Evolutionary conservation across 2,113 vertebrate species (phyloP).

Genomic region (Spermophilus dauricus): DNA sequence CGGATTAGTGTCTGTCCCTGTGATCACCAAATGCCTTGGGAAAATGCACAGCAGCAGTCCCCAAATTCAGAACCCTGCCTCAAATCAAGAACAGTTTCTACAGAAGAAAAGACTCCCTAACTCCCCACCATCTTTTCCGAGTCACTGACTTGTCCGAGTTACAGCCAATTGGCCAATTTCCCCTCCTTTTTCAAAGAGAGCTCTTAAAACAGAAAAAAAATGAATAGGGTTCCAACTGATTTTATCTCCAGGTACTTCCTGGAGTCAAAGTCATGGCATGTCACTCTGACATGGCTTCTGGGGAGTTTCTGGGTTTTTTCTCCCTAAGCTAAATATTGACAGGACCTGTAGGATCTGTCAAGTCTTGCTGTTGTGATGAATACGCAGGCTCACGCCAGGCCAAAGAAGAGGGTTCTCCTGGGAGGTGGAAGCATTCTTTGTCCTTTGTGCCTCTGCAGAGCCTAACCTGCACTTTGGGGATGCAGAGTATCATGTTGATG

Average conservation of each 20-base stretch:
- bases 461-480: constrained; percentile 91
- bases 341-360: not conserved
- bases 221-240: not conserved
- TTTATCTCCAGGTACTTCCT: not conserved
- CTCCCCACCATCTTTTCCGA: not conserved
- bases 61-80: not conserved
- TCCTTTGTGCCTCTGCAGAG: constrained; percentile 83
- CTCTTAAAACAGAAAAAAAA: constrained; percentile 32
- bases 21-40: not conserved
- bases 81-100: not conserved
- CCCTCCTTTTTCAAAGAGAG: not conserved
- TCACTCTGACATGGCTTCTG: not conserved
- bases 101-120: not conserved
- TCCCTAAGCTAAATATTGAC: not conserved
- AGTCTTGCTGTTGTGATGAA: not conserved
- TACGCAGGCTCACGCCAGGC: not conserved
- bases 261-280: not conserved
- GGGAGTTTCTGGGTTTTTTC: not conserved
- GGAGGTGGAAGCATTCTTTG: not conserved
- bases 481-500: constrained; percentile 89
- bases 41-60: not conserved
- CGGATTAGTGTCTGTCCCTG: not conserved
- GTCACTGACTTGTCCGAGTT: not conserved
- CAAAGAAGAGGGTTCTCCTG: not conserved
- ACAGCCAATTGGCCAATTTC: not conserved